Percentiles rank a stretch among this genome's conserved stretches.
phyloP scores from a whole-genome alignment of 2,888 invertebrate species.

The Acronicta psi region DNA sequence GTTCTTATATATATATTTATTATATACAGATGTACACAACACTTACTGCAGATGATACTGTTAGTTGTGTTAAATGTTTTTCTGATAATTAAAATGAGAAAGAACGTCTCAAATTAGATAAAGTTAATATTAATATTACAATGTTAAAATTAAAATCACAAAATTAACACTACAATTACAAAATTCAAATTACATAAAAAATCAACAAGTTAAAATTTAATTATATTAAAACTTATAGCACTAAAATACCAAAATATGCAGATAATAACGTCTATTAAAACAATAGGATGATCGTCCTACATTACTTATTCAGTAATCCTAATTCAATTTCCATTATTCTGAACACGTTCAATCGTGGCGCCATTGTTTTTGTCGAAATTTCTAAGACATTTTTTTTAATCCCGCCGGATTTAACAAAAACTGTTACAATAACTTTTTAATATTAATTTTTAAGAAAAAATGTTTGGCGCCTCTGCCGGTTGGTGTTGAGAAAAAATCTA shows the following conservation, averaged over 20 bases:
- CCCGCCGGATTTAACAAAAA: conserved; percentile 73
- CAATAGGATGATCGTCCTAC: conserved; percentile 36
- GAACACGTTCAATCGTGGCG: conserved; percentile 68
- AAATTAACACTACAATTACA: too few relatives aligned
- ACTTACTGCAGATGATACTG: too few relatives aligned
- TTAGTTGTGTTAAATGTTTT: too few relatives aligned
- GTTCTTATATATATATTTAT: too few relatives aligned
- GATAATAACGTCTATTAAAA: conserved; percentile 40
- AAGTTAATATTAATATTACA: too few relatives aligned
- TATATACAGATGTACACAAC: too few relatives aligned
- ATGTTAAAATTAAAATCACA: too few relatives aligned
- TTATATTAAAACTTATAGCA: too few relatives aligned
- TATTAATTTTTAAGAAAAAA: conserved; percentile 64
- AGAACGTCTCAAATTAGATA: too few relatives aligned
- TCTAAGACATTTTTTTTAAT: conserved; percentile 49
- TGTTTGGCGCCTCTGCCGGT: conserved; percentile 51
- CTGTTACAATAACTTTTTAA: conserved; percentile 71
- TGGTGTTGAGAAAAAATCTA: conserved; percentile 52
- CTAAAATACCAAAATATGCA: conserved; percentile 37
- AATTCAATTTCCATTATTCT: conserved; percentile 39
- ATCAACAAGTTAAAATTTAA: too few relatives aligned
- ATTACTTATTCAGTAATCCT: conserved; percentile 31
- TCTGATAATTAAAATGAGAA: too few relatives aligned
- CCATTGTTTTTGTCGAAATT: conserved; percentile 66
- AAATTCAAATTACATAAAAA: too few relatives aligned